A percentile compares a stretch with the other conserved stretches of the same genome.
Conservation (phyloP, 2,888 invertebrate genomes). For the Hypercompe scribonia region DNA sequence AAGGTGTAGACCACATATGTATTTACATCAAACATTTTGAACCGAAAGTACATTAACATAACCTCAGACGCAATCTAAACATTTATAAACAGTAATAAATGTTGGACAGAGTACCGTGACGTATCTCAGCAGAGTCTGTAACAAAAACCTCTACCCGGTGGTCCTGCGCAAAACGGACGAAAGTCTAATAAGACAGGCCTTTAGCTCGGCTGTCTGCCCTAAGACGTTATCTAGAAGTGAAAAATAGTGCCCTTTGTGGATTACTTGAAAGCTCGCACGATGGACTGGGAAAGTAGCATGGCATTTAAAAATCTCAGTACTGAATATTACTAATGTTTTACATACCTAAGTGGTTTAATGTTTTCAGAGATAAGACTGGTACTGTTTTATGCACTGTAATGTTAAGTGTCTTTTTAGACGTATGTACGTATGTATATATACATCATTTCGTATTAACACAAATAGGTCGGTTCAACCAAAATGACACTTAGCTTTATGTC, state of each 20-base stretch:
- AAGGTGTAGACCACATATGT: neutral
- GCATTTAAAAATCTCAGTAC: constrained; percentile 37
- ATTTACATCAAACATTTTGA: constrained; percentile 12
- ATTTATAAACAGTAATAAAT: constrained; percentile 75
- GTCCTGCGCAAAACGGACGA: constrained; percentile 71
- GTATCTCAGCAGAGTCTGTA: constrained; percentile 63
- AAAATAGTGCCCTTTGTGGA: constrained; percentile 80
- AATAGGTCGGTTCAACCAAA: too few relatives aligned
- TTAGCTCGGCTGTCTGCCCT: constrained; percentile 73
- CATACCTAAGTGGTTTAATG: constrained; percentile 28
- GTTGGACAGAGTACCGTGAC: constrained; percentile 68
- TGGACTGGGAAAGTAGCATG: constrained; percentile 43
- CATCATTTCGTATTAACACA: too few relatives aligned
- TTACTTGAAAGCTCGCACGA: constrained; percentile 58
- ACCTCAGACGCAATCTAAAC: constrained; percentile 55
- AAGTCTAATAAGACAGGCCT: constrained; percentile 81
- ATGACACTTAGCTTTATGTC: too few relatives aligned
- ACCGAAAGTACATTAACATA: constrained; percentile 34
- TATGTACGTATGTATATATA: too few relatives aligned
- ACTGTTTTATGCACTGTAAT: neutral
- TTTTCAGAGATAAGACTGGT: constrained; percentile 13
- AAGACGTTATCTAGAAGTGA: constrained; percentile 79
- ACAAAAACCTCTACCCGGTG: constrained; percentile 76
- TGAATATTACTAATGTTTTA: constrained; percentile 23
- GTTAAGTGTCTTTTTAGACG: neutral